These are phyloP conservation scores for Trichopria drosophilae DNA, from an alignment of 2,888 invertebrate genomes.

Conservation along the genomic window DNA sequence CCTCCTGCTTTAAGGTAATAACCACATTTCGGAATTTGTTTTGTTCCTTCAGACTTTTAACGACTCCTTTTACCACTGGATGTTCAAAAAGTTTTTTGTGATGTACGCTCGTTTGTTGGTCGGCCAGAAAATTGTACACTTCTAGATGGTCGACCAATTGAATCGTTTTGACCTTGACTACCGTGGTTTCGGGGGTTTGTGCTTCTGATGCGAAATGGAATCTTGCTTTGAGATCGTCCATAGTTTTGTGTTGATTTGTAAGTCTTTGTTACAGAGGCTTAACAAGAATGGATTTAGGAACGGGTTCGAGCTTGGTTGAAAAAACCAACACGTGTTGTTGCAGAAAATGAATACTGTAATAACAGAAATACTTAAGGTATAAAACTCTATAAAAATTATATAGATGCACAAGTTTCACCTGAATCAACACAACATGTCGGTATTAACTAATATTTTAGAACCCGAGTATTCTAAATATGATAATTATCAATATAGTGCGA, in stretches of 20 bases:
- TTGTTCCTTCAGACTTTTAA: constrained; percentile 29
- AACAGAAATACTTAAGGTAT: not conserved
- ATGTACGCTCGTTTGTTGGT: constrained; percentile 17
- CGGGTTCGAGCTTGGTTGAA: not conserved
- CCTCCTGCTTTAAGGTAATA: constrained; percentile 26
- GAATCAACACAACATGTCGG: constrained; percentile 8
- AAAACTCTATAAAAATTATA: not conserved
- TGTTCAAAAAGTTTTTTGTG: constrained; percentile 30
- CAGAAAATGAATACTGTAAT: constrained; percentile 4
- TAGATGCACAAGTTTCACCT: constrained; percentile 4
- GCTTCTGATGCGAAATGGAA: constrained; percentile 31
- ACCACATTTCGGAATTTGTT: constrained; percentile 29
- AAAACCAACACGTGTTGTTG: constrained; percentile 3
- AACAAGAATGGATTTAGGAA: not conserved
- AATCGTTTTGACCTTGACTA: constrained; percentile 25
- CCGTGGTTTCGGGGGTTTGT: constrained; percentile 15
- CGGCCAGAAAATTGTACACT: constrained; percentile 29
- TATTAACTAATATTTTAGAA: not conserved
- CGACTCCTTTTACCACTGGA: constrained; percentile 22
- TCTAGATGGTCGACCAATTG: constrained; percentile 30
- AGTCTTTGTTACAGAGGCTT: constrained; percentile 14
- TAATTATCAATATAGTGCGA: not conserved
- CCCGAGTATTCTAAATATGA: too few species aligned
- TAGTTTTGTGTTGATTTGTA: constrained; percentile 33
- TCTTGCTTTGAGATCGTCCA: constrained; percentile 30